Conservation (phyloP, 2,797 vertebrate species). For the Odontamblyopus rebecca region DNA sequence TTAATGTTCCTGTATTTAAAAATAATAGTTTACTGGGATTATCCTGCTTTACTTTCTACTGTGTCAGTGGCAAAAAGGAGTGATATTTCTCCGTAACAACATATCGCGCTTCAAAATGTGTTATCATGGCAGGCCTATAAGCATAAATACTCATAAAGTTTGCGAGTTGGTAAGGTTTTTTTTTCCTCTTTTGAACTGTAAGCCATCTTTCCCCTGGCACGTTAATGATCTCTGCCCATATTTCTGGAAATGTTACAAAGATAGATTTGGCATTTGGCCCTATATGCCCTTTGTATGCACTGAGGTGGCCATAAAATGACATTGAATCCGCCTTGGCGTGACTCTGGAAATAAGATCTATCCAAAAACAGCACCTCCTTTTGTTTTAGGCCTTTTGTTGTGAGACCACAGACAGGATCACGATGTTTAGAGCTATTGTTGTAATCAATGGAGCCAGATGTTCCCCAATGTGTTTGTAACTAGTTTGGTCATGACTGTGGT, state of each 20-base stretch:
- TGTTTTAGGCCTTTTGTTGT: constrained; percentile 25
- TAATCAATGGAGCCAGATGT: constrained; percentile 53
- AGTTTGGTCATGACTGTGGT: constrained; percentile 54
- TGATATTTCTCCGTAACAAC: too few species aligned
- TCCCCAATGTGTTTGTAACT: constrained; percentile 47
- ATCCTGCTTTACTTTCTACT: too few species aligned
- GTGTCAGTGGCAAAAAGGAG: too few species aligned
- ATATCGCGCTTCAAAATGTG: too few species aligned
- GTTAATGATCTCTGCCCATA: neutral
- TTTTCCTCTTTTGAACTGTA: neutral
- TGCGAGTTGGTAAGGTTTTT: neutral
- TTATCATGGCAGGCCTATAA: too few species aligned
- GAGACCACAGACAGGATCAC: constrained; percentile 32
- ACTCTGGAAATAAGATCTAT: constrained; percentile 14
- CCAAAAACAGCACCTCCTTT: constrained; percentile 10
- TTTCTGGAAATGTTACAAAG: constrained; percentile 1
- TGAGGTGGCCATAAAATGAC: neutral
- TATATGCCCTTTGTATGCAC: neutral
- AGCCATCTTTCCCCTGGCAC: neutral
- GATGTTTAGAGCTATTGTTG: constrained; percentile 37
- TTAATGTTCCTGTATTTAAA: too few species aligned
- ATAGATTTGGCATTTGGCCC: constrained; percentile 3
- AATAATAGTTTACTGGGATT: too few species aligned
- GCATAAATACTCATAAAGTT: neutral
- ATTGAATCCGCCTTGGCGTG: constrained; percentile 16